Base-by-base conservation (phyloP, 2,113 vertebrate genomes). In the Solenodon paradoxus region DNA sequence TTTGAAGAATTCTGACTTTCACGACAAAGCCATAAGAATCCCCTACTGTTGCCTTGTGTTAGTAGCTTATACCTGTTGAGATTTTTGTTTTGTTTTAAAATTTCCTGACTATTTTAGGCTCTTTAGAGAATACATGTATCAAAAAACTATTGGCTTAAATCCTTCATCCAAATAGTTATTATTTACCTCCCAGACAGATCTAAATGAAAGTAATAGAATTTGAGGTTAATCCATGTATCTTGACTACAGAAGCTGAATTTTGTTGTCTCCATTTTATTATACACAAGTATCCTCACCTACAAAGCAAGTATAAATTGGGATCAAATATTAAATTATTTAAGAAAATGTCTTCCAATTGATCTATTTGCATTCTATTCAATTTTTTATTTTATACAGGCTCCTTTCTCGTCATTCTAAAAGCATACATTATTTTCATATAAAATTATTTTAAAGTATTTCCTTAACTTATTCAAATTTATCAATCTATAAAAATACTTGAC, bases 1-100 rank as follows among this genome's bases (percentile, higher is more conserved):
- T 22, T 92, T 68, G 77, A 94, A 94, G 85, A 94, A 66, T 69
- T 74, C n/a, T 74, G 30, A 40, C 1, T 2, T 92, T 95, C 35
- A 64, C 8, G 47, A 85, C 53, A 3, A 51, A 42, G n/a, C 28
- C 42, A 78, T 80, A 72, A 83, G 57, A 47, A 2, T 32, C 19
- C 86, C 1, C 16, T 19, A 68, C 85, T 57, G 38, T 42, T n/a
- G 64, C 55, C 19, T 32, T 47, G 12, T 53, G 28, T 40, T 24
- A 9, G 7, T 11, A 90, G 45, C 40, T 69, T 75, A 9, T 12
- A 16, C 51, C 32, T 77, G 51, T 28, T 17, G 11, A 2, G 2
- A 7, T 75, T 22, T 61, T 61, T 35, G 10, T 63, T 83, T 66
- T 35, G 30, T 45, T 57, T 63, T 91, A 12, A 35, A 61, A 45